phyloP scores from a whole-genome alignment of 1,140 invertebrate species.

The Tetragnatha versicolor region DNA sequence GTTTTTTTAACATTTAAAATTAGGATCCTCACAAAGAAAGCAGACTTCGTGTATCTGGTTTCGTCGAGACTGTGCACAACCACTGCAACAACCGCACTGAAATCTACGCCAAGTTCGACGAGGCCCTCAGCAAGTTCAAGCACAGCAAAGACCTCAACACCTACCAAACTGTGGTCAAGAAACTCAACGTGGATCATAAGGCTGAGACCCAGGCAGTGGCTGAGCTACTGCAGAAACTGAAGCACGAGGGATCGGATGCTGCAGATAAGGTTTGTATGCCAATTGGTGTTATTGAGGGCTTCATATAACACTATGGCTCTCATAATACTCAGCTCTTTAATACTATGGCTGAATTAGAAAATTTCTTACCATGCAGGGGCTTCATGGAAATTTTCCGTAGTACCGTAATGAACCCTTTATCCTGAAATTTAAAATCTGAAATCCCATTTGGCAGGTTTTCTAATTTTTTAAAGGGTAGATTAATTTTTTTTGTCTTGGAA shows the following conservation, averaged over 20 bases:
- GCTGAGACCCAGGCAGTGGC: slow-evolving; percentile 69
- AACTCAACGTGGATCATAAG: slow-evolving; percentile 73
- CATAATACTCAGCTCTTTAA: too few species aligned
- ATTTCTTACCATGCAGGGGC: too few species aligned
- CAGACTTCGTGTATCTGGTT: slow-evolving; percentile 61
- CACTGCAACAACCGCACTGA: slow-evolving; percentile 72
- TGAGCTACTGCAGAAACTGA: slow-evolving; percentile 71
- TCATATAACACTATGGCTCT: neutral
- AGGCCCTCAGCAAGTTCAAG: slow-evolving; percentile 73
- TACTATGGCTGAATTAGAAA: too few species aligned
- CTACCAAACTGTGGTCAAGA: slow-evolving; percentile 69
- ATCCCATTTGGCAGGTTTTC: too few species aligned
- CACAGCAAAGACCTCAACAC: slow-evolving; percentile 70
- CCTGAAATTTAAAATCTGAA: too few species aligned
- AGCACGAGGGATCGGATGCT: slow-evolving; percentile 71
- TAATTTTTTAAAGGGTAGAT: too few species aligned
- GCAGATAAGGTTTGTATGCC: slow-evolving; percentile 71
- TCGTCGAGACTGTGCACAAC: slow-evolving; percentile 68
- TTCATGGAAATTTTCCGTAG: too few species aligned
- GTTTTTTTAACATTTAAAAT: neutral
- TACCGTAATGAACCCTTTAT: too few species aligned
- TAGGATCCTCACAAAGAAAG: slow-evolving; percentile 55
- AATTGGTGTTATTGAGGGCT: neutral
- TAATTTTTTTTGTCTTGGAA: too few species aligned
- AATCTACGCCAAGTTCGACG: slow-evolving; percentile 73